phyloP scores from a whole-genome alignment of 2,888 invertebrate genomes.

The Allacma fusca region DNA sequence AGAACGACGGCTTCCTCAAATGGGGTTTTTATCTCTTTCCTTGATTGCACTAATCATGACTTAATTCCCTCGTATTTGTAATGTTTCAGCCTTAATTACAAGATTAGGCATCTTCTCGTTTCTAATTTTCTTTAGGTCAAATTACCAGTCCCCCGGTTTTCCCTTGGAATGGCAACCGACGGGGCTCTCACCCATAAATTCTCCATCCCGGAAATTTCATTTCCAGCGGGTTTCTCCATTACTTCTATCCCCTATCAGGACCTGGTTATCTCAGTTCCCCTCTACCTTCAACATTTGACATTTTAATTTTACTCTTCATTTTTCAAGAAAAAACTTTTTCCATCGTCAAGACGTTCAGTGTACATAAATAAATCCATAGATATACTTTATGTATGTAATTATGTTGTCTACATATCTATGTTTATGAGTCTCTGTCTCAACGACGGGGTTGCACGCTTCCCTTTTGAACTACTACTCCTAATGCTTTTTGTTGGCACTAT shows the following conservation, averaged over 20 bases:
- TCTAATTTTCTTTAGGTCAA: conserved; percentile 16
- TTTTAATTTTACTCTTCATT: conserved; percentile 8
- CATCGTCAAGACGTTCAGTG: too few species aligned
- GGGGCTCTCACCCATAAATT: neutral
- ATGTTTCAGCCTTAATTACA: conserved; percentile 25
- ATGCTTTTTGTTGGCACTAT: too few species aligned
- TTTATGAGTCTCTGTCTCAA: too few species aligned
- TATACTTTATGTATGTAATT: too few species aligned
- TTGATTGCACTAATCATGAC: conserved; percentile 24
- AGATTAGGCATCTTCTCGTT: conserved; percentile 19
- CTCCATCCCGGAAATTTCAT: conserved; percentile 23
- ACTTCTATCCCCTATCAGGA: neutral
- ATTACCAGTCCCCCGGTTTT: neutral
- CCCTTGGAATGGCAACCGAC: too few species aligned
- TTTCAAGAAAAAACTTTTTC: neutral
- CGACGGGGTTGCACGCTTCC: too few species aligned
- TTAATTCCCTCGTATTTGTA: conserved; percentile 27
- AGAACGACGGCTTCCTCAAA: conserved; percentile 6
- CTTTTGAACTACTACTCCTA: too few species aligned
- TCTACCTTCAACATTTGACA: conserved; percentile 1
- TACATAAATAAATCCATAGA: too few species aligned
- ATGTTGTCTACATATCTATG: too few species aligned
- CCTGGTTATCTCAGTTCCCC: conserved; percentile 1
- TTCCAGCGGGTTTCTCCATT: neutral
- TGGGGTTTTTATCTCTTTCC: conserved; percentile 21